Conservation (phyloP, 2,113 vertebrate genomes). For the Daubentonia madagascariensis region DNA sequence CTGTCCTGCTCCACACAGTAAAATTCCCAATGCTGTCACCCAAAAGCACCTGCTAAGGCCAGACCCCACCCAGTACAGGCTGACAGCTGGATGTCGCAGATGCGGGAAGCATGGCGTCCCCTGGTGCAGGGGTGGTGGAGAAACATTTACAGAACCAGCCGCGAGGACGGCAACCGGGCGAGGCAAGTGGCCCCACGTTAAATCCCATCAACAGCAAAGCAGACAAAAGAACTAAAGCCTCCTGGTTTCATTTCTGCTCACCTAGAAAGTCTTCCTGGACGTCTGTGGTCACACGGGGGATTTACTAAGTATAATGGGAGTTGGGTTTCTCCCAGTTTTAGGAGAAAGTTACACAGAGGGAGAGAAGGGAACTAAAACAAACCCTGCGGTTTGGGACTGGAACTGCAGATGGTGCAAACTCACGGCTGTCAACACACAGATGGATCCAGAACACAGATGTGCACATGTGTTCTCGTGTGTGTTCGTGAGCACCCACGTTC, state of each 20-base stretch:
- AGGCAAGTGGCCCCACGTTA: background rate
- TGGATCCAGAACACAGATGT: background rate
- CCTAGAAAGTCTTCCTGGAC: background rate
- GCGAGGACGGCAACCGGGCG: background rate
- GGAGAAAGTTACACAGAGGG: background rate
- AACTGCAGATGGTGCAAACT: background rate
- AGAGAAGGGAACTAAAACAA: background rate
- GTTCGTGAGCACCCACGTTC: rapidly evolving
- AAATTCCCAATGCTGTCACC: background rate
- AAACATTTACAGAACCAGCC: background rate
- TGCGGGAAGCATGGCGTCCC: background rate
- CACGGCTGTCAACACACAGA: background rate
- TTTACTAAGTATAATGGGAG: background rate
- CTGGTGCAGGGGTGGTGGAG: background rate
- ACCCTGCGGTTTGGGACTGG: background rate
- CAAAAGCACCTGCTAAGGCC: background rate
- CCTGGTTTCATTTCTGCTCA: background rate
- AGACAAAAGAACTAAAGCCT: background rate
- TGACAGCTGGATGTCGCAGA: rapidly evolving
- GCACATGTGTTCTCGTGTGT: rapidly evolving
- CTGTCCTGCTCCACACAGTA: too few relatives aligned
- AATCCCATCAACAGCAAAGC: background rate
- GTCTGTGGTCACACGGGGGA: background rate
- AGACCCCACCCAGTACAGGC: too few relatives aligned
- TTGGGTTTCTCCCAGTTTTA: background rate